These are phyloP conservation scores for Tor tambroides DNA, from an alignment of 2,113 vertebrate species.

Conservation along the genomic window DNA sequence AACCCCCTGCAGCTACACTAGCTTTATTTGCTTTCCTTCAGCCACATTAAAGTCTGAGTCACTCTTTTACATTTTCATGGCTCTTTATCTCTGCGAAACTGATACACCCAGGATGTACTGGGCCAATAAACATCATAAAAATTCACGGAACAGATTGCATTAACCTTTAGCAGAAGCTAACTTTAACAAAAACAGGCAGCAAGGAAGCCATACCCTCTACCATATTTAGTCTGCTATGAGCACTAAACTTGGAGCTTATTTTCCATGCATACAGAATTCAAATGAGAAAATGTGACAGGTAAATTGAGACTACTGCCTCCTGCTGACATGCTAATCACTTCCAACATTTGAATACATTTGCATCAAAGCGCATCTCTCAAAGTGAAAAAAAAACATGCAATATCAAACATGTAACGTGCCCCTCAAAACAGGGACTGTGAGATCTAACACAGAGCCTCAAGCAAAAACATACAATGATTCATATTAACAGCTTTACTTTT, in stretches of 20 bases:
- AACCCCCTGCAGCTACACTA: slow-evolving; percentile 58
- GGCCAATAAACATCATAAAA: slow-evolving; percentile 65
- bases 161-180: slow-evolving; percentile 67
- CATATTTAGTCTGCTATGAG: background rate
- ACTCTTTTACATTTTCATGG: slow-evolving; percentile 52
- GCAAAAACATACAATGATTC: background rate
- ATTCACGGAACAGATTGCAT: slow-evolving; percentile 64
- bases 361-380: slow-evolving; percentile 26
- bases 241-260: background rate
- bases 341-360: slow-evolving; percentile 47
- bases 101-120: slow-evolving; percentile 62
- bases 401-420: slow-evolving; percentile 19
- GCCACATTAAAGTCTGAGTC: slow-evolving; percentile 60
- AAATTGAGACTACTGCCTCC: slow-evolving; percentile 47
- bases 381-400: background rate
- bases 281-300: slow-evolving; percentile 38
- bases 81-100: slow-evolving; percentile 60
- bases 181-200: slow-evolving; percentile 32
- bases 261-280: slow-evolving; percentile 29
- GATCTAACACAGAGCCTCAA: background rate
- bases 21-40: slow-evolving; percentile 62
- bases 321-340: slow-evolving; percentile 52
- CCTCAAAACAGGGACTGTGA: background rate
- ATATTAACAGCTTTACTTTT: background rate
- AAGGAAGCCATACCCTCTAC: slow-evolving; percentile 2